phyloP scores from a whole-genome alignment of 2,888 invertebrate species.

The Chrysolina haemoptera region DNA sequence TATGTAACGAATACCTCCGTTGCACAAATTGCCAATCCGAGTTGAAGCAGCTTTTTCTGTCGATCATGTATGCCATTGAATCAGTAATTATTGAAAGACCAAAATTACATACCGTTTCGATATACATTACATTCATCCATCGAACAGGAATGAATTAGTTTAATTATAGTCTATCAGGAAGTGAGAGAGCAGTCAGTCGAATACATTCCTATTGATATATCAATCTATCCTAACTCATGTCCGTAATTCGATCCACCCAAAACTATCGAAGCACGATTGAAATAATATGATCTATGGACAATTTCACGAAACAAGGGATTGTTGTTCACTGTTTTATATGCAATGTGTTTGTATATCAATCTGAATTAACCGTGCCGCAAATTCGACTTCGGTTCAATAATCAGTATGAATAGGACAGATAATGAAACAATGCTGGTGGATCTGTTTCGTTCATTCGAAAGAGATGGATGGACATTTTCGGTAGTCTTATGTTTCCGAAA shows the following conservation, averaged over 20 bases:
- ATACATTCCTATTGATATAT: constrained; percentile 32
- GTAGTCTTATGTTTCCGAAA: background rate
- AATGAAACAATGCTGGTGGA: constrained; percentile 35
- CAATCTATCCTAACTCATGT: constrained; percentile 38
- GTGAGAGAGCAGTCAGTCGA: constrained; percentile 32
- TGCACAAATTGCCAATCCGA: no score
- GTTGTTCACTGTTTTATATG: constrained; percentile 41
- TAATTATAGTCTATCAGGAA: constrained; percentile 32
- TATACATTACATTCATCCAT: no score
- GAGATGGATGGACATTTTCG: constrained; percentile 18
- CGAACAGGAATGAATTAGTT: constrained; percentile 1
- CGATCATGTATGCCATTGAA: no score
- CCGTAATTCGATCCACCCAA: constrained; percentile 42
- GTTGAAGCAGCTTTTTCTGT: no score
- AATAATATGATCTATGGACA: constrained; percentile 42
- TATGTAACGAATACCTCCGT: no score
- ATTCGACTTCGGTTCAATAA: constrained; percentile 46
- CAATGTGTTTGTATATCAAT: constrained; percentile 38
- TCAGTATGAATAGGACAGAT: constrained; percentile 36
- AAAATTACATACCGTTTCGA: no score
- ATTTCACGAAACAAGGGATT: constrained; percentile 34
- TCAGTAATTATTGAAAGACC: no score
- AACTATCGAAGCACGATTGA: constrained; percentile 42
- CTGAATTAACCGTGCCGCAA: constrained; percentile 50
- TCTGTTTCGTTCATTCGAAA: constrained; percentile 14